A percentile compares a stretch with the other conserved stretches of the same genome.
Conservation (phyloP, 2,113 vertebrate species). For the Fulmarus glacialis region DNA sequence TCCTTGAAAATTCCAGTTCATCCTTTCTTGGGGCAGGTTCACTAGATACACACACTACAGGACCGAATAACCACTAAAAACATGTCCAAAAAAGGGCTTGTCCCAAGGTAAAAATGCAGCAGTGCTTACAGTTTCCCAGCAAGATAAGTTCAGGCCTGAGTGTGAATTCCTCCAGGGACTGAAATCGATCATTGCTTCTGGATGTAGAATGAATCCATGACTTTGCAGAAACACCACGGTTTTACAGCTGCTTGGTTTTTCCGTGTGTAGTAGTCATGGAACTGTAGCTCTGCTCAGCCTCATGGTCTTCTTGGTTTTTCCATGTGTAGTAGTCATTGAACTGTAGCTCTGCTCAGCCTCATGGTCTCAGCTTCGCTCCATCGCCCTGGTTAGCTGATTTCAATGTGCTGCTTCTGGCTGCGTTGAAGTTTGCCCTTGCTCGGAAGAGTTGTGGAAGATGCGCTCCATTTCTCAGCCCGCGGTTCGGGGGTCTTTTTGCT, state of each 20-base stretch:
- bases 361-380: fast-evolving
- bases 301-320: background rate
- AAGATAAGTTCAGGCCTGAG: background rate
- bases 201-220: background rate
- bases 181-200: background rate
- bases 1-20: background rate
- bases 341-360: background rate
- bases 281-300: background rate
- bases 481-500: background rate
- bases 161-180: background rate
- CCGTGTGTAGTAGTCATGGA: background rate
- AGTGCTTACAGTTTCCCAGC: background rate
- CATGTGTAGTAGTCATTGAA: background rate
- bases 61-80: background rate
- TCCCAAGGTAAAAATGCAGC: background rate
- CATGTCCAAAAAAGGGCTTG: background rate
- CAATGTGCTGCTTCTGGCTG: background rate
- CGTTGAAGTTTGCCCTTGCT: background rate
- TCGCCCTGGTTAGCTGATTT: fast-evolving
- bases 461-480: background rate
- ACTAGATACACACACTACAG: background rate
- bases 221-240: background rate
- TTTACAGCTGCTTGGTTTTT: background rate
- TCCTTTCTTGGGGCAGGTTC: background rate
- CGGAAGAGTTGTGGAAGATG: background rate